Base-by-base conservation (phyloP, 1,140 invertebrate genomes). In the Trachymyrmex septentrionalis region DNA sequence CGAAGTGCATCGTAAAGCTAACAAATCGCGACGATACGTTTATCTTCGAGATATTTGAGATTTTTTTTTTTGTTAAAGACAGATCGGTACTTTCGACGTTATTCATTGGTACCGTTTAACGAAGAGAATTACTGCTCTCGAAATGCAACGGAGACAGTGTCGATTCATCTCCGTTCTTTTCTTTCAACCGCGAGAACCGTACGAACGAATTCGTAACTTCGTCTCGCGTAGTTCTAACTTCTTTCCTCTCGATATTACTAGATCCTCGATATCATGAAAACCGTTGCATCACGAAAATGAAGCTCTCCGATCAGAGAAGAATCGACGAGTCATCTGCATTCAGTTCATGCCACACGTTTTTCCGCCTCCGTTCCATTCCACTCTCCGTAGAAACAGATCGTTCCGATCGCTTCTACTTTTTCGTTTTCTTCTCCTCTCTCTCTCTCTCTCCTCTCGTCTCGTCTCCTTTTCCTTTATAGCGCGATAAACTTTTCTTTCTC, bases 271-370 rank as follows among this genome's bases (percentile, higher is more conserved):
- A 27, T 67, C 75, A 14, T 64, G 66, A 44, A 61, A 27, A 38
- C 67, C 27, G 61, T 30, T 12, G 59, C 59, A 19, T 71, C 48
- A 27, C 55, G 48, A 86, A 64, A 38, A 81, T 50, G 38, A 55
- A 85, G 57, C 21, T 9, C 12, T 27, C 48, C 57, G 72, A 88
- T 72, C n/a, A 44, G 72, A 72, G 10, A 12, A 2, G 44, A 76
- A 88, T 84, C 77, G 63, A 44, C 57, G 21, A 77, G 85, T 73
- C 87, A 59, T 55, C 44, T 30, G 72, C 64, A 87, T 78, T 72
- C 69, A 27, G 55, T 55, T 30, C 57, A 38, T 53, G 34, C 24
- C 30, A 67, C 64, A 50, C 57, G 63, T 76, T 64, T 73, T 82
- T 48, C 53, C 44, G 66, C 19, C 55, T 72, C 78, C 38, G 21